These are phyloP conservation scores for Drosophila melanica DNA, from an alignment of 1,140 invertebrate genomes.

Conservation along the genomic window DNA sequence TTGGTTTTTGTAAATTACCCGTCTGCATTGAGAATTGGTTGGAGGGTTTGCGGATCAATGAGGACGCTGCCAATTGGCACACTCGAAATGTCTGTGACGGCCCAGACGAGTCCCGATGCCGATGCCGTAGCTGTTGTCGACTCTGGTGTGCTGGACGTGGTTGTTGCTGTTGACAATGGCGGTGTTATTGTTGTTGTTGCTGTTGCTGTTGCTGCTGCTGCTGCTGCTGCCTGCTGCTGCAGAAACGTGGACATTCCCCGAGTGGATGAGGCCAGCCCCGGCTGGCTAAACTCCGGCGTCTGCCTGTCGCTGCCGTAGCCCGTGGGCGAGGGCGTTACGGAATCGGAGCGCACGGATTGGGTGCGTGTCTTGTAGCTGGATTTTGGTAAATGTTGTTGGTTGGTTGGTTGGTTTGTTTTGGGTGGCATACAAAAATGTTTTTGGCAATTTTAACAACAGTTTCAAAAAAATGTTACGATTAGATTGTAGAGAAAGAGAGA, in stretches of 20 bases:
- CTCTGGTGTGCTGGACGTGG: conserved; percentile 35
- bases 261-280: conserved; percentile 26
- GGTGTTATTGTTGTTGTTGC: conserved; percentile 30
- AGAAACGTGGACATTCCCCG: conserved; percentile 30
- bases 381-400: conserved; percentile 36
- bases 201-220: conserved; percentile 35
- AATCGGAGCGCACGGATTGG: conserved; percentile 90
- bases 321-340: conserved; percentile 89
- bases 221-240: conserved; percentile 30
- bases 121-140: conserved; percentile 30
- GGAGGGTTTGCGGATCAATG: conserved; percentile 91
- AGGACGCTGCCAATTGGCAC: conserved; percentile 93
- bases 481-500: conserved; percentile 24
- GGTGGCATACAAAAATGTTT: conserved; percentile 75
- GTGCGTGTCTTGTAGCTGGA: conserved; percentile 85
- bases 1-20: conserved; percentile 85
- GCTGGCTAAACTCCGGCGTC: conserved; percentile 71
- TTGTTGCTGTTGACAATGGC: conserved; percentile 37
- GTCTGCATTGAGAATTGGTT: conserved; percentile 88
- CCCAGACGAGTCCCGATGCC: conserved; percentile 89
- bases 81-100: conserved; percentile 91
- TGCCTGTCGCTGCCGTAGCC: conserved; percentile 84
- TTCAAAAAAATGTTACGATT: conserved; percentile 44
- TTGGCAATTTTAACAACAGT: conserved; percentile 57
- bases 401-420: conserved; percentile 49